These are phyloP conservation scores for Drosophila bipectinata DNA, from an alignment of 1,140 invertebrate species.

Conservation along the genomic window DNA sequence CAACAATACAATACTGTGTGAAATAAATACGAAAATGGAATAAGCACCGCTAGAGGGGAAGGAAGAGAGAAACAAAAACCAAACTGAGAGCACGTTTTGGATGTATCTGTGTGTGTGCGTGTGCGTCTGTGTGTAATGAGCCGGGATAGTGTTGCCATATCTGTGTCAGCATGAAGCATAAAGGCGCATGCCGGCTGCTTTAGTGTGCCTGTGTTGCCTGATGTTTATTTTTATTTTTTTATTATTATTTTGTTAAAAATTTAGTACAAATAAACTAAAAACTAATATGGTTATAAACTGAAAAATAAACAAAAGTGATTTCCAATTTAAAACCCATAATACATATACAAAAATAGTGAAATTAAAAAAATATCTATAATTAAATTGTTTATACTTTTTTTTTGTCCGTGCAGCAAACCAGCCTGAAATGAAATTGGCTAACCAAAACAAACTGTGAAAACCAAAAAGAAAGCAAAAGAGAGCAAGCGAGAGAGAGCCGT, in stretches of 20 bases:
- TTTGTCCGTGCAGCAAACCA: not conserved
- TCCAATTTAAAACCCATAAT: not conserved
- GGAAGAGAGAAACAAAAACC: not conserved
- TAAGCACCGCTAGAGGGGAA: not conserved
- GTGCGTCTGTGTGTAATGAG: slow-evolving; percentile 6
- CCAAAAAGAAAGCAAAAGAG: not conserved
- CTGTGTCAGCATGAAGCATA: slow-evolving; percentile 37
- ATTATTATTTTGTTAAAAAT: not conserved
- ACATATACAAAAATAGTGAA: not conserved
- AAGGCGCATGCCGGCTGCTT: not conserved
- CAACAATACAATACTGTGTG: slow-evolving; percentile 27
- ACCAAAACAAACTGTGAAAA: slow-evolving; percentile 6
- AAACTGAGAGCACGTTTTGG: slow-evolving; percentile 35
- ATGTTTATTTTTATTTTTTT: not conserved
- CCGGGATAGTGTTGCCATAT: slow-evolving; percentile 63
- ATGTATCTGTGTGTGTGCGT: slow-evolving; percentile 19
- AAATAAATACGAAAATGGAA: slow-evolving; percentile 14
- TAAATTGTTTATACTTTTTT: not conserved
- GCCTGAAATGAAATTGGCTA: not conserved
- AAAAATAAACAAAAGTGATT: not conserved
- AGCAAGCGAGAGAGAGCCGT: not conserved
- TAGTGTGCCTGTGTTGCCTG: not conserved
- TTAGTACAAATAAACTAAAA: not conserved
- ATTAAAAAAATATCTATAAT: not conserved
- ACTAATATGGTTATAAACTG: not conserved